phyloP scores from a whole-genome alignment of 37 sponge, comb jelly and placozoan species.

The Halisarca cf. caerulea region DNA sequence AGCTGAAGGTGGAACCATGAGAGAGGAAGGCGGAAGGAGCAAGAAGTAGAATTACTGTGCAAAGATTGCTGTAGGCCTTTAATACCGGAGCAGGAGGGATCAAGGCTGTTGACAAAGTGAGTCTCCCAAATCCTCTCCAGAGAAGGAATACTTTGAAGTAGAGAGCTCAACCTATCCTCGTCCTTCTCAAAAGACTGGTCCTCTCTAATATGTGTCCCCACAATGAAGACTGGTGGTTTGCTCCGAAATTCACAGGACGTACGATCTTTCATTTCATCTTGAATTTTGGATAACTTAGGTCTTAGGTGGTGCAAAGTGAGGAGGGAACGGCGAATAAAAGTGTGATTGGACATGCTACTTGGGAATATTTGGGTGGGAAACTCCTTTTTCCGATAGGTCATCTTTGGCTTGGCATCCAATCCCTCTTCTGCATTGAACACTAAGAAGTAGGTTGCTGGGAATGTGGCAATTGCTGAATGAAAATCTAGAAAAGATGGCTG shows the following conservation, averaged over 20 bases:
- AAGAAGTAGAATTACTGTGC: not conserved
- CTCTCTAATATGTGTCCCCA: too few relatives aligned
- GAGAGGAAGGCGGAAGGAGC: not conserved
- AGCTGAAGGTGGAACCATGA: not conserved
- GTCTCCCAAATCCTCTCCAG: not conserved
- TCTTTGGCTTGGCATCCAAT: constrained; percentile 10
- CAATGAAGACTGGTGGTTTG: not conserved
- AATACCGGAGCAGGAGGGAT: not conserved
- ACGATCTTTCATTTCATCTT: not conserved
- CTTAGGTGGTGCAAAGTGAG: not conserved
- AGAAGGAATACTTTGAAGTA: too few relatives aligned
- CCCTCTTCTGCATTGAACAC: not conserved
- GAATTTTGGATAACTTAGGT: not conserved
- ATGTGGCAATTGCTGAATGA: not conserved
- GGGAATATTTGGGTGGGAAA: not conserved
- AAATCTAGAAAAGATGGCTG: not conserved
- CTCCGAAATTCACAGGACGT: too few relatives aligned
- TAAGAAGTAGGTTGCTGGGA: not conserved
- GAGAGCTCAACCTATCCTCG: too few relatives aligned
- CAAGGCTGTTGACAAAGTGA: not conserved
- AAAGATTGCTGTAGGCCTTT: not conserved
- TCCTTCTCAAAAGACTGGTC: too few relatives aligned
- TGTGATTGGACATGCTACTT: not conserved
- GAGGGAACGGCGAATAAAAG: not conserved
- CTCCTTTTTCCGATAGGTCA: not conserved